A percentile compares a stretch with the other conserved stretches of the same genome.
These are phyloP conservation scores for Hyphantria cunea DNA, from an alignment of 1,140 invertebrate species.

Conservation along the genomic window DNA sequence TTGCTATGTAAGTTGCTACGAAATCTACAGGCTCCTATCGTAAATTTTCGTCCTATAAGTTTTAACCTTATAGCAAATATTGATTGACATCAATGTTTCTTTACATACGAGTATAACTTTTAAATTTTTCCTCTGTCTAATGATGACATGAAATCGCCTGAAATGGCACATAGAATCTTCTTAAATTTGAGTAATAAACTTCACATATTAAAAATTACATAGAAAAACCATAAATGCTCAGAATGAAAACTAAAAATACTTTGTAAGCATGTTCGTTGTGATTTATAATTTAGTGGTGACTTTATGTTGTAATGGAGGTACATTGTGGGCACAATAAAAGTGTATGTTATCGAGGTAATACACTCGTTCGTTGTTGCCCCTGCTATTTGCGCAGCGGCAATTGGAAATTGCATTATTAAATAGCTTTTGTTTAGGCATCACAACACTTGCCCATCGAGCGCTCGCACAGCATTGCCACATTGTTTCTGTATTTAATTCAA, in stretches of 20 bases:
- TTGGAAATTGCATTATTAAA: conserved; percentile 83
- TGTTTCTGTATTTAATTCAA: conserved; percentile 38
- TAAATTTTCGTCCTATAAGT: too few species aligned
- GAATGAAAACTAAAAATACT: conserved; percentile 13
- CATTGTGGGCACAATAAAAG: conserved; percentile 31
- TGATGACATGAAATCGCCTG: too few species aligned
- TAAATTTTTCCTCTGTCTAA: too few species aligned
- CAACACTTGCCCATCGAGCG: conserved; percentile 68
- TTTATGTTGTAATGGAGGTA: conserved; percentile 5
- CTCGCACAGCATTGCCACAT: conserved; percentile 36
- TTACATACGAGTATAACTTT: too few species aligned
- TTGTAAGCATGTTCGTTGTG: background rate
- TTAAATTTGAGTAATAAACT: background rate
- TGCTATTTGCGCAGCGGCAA: conserved; percentile 79
- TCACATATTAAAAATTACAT: too few species aligned
- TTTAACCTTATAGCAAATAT: too few species aligned
- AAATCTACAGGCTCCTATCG: too few species aligned
- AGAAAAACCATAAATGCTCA: too few species aligned
- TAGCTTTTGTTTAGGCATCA: conserved; percentile 77
- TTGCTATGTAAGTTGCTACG: too few species aligned
- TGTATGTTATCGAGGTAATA: conserved; percentile 41
- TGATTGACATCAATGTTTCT: too few species aligned
- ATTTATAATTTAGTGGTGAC: conserved; percentile 4
- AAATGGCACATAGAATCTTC: too few species aligned
- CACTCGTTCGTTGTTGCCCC: conserved; percentile 52